phyloP scores from a whole-genome alignment of 2,113 vertebrate species.

The Noctilio leporinus region DNA sequence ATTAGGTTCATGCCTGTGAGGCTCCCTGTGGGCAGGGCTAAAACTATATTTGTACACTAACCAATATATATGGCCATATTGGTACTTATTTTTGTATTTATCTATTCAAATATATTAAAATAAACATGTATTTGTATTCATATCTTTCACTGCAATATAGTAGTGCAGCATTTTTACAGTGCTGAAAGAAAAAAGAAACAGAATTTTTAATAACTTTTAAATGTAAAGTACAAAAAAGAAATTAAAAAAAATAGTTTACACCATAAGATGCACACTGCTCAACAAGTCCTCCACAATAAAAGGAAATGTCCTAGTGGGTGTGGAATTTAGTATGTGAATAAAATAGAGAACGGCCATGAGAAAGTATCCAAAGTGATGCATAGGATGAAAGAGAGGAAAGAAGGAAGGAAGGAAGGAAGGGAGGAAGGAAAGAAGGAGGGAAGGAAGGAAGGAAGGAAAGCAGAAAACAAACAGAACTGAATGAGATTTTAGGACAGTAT shows the following conservation, averaged over 20 bases:
- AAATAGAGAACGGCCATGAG: neutral
- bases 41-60: neutral
- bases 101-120: neutral
- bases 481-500: neutral
- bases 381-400: neutral
- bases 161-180: neutral
- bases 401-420: neutral
- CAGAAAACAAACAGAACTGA: neutral
- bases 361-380: neutral
- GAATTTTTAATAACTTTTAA: neutral
- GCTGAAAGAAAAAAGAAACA: neutral
- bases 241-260: neutral
- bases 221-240: neutral
- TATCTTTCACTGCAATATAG: neutral
- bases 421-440: no score
- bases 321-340: neutral
- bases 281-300: no score
- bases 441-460: neutral
- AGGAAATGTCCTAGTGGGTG: neutral
- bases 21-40: no score
- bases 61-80: neutral
- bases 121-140: neutral
- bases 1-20: fast-evolving
- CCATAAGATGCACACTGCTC: neutral
- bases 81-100: neutral